These are phyloP conservation scores for Pseudolycoriella hygida DNA, from an alignment of 2,888 invertebrate genomes.

Conservation along the genomic window DNA sequence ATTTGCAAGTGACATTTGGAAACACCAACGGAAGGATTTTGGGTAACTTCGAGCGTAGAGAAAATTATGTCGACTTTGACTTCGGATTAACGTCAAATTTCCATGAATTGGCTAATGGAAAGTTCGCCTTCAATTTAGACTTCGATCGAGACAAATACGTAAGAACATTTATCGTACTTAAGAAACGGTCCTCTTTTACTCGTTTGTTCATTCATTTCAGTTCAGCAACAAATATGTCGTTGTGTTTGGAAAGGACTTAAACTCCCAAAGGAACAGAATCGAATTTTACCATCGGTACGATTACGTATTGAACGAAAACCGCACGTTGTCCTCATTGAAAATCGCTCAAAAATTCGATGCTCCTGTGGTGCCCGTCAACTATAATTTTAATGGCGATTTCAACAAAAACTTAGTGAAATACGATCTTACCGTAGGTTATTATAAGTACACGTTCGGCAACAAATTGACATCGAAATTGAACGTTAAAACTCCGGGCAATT, in stretches of 20 bases:
- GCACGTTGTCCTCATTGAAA: too few species aligned
- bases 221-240: constrained; percentile 33
- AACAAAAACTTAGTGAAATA: constrained; percentile 37
- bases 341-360: neutral
- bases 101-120: constrained; percentile 7
- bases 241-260: constrained; percentile 42
- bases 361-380: neutral
- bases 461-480: constrained; percentile 30
- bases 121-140: constrained; percentile 1
- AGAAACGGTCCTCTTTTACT: too few species aligned
- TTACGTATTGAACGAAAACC: constrained; percentile 5
- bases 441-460: constrained; percentile 36
- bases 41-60: constrained; percentile 1
- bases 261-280: constrained; percentile 33
- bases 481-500: constrained; percentile 23
- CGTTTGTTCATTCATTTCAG: neutral
- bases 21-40: constrained; percentile 1
- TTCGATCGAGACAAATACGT: neutral
- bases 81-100: neutral
- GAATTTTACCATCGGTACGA: constrained; percentile 3
- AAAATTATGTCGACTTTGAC: too few species aligned
- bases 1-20: constrained; percentile 6
- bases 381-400: constrained; percentile 35
- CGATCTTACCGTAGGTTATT: constrained; percentile 37
- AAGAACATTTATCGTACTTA: neutral